These are phyloP conservation scores for Aethina tumida DNA, from an alignment of 1,140 invertebrate genomes.

Conservation along the genomic window DNA sequence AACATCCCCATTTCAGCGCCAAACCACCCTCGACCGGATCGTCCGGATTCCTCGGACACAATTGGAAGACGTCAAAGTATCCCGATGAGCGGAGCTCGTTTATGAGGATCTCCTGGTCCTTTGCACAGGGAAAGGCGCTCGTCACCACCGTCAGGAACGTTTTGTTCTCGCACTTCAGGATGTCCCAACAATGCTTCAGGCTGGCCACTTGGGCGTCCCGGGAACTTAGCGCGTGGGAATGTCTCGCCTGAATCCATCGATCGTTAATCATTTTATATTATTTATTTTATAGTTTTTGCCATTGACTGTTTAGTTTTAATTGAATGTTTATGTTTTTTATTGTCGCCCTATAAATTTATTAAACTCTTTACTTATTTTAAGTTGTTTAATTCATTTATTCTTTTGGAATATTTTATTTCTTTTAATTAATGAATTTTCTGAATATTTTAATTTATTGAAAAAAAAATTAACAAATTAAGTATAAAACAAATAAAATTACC, in stretches of 20 bases:
- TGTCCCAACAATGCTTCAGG: slow-evolving; percentile 87
- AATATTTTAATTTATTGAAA: too few relatives aligned
- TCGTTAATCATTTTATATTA: not conserved
- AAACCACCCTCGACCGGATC: slow-evolving; percentile 38
- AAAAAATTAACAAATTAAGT: too few relatives aligned
- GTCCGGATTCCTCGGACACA: too few relatives aligned
- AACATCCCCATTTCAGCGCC: slow-evolving; percentile 65
- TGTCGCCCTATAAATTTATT: too few relatives aligned
- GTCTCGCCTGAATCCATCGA: slow-evolving; percentile 53
- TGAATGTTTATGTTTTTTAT: too few relatives aligned
- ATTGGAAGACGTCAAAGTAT: slow-evolving; percentile 89
- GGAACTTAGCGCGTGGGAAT: slow-evolving; percentile 69
- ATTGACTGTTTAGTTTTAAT: too few relatives aligned
- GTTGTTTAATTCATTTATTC: too few relatives aligned
- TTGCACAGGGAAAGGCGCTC: slow-evolving; percentile 79
- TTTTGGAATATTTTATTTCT: too few relatives aligned
- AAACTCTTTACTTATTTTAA: too few relatives aligned
- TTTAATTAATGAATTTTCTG: too few relatives aligned
- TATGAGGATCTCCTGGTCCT: slow-evolving; percentile 77
- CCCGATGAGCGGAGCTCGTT: slow-evolving; percentile 77
- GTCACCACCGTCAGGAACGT: slow-evolving; percentile 86
- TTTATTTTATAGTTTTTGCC: not conserved
- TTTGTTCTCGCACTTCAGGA: slow-evolving; percentile 80
- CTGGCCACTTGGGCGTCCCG: slow-evolving; percentile 72
- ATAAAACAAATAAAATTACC: too few relatives aligned